phyloP scores from a whole-genome alignment of 2,113 vertebrate genomes.

The Bagarius yarrelli region DNA sequence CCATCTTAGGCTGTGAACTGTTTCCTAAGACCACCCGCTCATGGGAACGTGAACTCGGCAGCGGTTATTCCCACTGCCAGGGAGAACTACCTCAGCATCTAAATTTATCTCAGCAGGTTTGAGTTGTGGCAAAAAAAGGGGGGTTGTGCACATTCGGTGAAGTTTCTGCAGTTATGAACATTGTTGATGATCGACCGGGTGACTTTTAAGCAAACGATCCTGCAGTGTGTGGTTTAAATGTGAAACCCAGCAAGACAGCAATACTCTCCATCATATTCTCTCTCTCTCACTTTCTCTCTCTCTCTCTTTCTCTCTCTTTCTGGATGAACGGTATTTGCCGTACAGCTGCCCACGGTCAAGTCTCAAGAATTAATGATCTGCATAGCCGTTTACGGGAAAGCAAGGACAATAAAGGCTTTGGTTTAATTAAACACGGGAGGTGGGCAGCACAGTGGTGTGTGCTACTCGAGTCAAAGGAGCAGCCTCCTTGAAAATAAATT shows the following conservation, averaged over 20 bases:
- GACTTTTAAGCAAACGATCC: neutral
- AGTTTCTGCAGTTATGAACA: neutral
- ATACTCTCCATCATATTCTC: neutral
- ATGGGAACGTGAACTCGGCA: slow-evolving; percentile 13
- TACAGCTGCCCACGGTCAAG: slow-evolving; percentile 32
- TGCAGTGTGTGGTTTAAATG: neutral
- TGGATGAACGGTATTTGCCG: slow-evolving; percentile 23
- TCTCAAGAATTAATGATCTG: slow-evolving; percentile 42
- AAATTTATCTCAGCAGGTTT: neutral
- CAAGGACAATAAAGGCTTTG: slow-evolving; percentile 36
- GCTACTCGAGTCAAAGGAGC: slow-evolving; percentile 19
- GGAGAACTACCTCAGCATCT: slow-evolving; percentile 1
- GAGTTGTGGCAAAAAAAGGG: neutral
- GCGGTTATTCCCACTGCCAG: slow-evolving; percentile 3
- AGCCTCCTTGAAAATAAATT: slow-evolving; percentile 20
- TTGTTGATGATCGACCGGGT: neutral
- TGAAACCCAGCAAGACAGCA: slow-evolving; percentile 14
- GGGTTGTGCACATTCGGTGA: too few relatives aligned
- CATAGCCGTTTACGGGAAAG: slow-evolving; percentile 43
- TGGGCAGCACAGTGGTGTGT: slow-evolving; percentile 17
- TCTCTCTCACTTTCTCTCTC: neutral
- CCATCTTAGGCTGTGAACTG: slow-evolving; percentile 2
- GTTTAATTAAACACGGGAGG: slow-evolving; percentile 48
- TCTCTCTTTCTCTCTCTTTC: neutral
- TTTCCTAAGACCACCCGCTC: slow-evolving; percentile 36